Conservation (phyloP, 2,113 vertebrate species). For the Ochotona princeps region DNA sequence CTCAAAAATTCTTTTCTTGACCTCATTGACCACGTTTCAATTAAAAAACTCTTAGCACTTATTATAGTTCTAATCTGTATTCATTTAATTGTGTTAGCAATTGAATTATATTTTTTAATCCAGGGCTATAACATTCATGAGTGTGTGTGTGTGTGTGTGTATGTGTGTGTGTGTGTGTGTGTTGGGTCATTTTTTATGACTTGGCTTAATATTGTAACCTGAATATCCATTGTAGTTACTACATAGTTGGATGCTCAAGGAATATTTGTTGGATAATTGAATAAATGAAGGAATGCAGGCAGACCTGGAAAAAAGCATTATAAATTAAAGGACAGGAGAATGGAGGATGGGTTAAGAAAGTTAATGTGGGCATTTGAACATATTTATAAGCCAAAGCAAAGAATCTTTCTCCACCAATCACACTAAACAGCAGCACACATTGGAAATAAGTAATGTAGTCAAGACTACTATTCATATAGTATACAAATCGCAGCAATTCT, state of each 20-base stretch:
- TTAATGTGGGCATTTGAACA: not conserved
- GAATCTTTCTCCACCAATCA: not conserved
- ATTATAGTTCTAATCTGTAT: not conserved
- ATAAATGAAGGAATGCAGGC: not conserved
- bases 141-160: too few relatives aligned
- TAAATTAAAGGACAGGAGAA: not conserved
- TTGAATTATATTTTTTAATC: not conserved
- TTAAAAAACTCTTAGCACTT: not conserved
- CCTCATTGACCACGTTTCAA: not conserved
- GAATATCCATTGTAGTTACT: not conserved
- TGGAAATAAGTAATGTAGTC: constrained; percentile 57
- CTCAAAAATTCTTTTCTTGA: not conserved
- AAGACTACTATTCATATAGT: not conserved
- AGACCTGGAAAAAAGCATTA: not conserved
- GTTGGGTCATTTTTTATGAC: not conserved
- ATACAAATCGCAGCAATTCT: not conserved
- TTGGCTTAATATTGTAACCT: not conserved
- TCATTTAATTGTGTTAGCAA: not conserved
- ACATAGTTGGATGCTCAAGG: not conserved
- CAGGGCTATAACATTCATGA: not conserved
- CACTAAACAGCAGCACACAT: not conserved
- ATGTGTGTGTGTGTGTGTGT: too few relatives aligned
- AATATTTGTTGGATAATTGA: not conserved
- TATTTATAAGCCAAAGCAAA: not conserved
- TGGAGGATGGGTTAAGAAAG: not conserved